Conservation (phyloP, 2,113 vertebrate genomes). For the Ifrita kowaldi region DNA sequence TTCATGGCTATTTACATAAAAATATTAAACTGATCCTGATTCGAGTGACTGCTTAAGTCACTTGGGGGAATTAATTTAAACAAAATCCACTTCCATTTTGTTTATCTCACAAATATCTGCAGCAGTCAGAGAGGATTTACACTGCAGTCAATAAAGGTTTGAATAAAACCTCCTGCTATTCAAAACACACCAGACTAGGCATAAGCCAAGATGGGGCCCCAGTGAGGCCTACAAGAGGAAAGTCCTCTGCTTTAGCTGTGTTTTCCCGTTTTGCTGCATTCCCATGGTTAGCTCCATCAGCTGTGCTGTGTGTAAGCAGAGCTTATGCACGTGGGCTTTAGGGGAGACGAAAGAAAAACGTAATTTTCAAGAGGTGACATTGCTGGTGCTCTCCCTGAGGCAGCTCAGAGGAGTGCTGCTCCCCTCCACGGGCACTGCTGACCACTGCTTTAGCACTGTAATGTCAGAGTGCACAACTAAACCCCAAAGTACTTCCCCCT, state of each 20-base stretch:
- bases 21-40: neutral
- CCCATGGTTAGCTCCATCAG: neutral
- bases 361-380: neutral
- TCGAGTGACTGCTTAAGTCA: neutral
- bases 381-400: neutral
- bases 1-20: neutral
- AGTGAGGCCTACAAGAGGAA: neutral
- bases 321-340: fast-evolving
- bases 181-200: neutral
- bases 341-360: neutral
- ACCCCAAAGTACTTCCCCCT: neutral
- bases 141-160: neutral
- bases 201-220: neutral
- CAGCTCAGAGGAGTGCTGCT: neutral
- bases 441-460: fast-evolving
- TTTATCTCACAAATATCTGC: neutral
- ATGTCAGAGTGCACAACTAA: neutral
- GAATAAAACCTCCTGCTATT: neutral
- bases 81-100: neutral
- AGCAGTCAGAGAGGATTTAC: neutral
- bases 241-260: neutral
- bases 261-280: neutral
- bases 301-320: neutral
- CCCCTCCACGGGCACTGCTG: fast-evolving
- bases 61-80: neutral